These are phyloP conservation scores for Gari tellinella DNA, from an alignment of 2,888 invertebrate species.

Conservation along the genomic window DNA sequence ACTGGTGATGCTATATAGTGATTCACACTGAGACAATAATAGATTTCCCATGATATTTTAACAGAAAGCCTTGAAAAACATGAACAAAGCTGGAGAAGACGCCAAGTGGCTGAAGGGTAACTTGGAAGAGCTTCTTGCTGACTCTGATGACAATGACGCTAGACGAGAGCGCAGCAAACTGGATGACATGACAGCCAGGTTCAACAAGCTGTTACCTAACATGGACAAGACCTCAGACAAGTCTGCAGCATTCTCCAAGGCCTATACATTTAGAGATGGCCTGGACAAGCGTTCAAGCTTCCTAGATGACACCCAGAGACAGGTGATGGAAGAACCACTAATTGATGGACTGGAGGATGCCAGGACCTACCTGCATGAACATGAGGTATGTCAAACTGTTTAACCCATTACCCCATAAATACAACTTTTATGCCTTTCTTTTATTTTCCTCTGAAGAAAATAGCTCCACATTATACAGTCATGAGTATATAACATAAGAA, in stretches of 20 bases:
- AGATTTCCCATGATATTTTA: conserved; percentile 3
- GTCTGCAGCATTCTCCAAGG: conserved; percentile 95
- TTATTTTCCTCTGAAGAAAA: no score
- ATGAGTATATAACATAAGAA: no score
- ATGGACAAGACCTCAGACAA: conserved; percentile 97
- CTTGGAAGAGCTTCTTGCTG: conserved; percentile 93
- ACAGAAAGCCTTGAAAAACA: conserved; percentile 76
- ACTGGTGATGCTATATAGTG: no score
- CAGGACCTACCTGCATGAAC: conserved; percentile 76
- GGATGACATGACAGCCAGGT: conserved; percentile 90
- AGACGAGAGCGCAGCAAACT: conserved; percentile 92
- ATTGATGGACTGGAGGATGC: conserved; percentile 80
- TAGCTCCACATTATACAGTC: no score
- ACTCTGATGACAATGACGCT: conserved; percentile 92
- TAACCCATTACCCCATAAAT: no score
- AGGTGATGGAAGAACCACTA: conserved; percentile 74
- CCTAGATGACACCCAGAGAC: conserved; percentile 84
- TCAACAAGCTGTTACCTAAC: conserved; percentile 91
- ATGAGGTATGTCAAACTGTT: conserved; percentile 75
- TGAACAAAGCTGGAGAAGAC: conserved; percentile 87
- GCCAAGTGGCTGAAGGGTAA: conserved; percentile 98
- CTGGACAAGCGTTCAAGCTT: conserved; percentile 91
- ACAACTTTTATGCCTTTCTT: no score
- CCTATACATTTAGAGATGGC: conserved; percentile 95
- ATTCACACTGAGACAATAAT: no score